Evolutionary conservation across 2,888 invertebrate species (phyloP).

Genomic region (Lasioglossum malachurum): DNA sequence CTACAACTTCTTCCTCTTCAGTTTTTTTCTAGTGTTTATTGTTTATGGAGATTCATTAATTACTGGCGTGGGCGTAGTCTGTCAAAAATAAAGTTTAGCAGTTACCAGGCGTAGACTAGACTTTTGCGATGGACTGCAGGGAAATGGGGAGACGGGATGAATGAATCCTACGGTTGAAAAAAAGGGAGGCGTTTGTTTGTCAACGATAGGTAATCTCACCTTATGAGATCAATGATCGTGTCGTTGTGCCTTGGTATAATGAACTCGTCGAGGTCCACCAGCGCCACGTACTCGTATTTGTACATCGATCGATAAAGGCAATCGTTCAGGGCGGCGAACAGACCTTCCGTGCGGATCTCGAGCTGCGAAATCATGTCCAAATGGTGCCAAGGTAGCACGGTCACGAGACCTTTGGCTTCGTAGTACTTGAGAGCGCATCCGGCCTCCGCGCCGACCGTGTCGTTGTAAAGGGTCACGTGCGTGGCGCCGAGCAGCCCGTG

Average conservation of each 20-base stretch:
- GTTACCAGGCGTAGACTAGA: background rate
- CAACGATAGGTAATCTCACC: conserved; percentile 83
- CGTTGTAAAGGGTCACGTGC: conserved; percentile 96
- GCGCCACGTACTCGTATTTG: conserved; percentile 91
- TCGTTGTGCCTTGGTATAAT: conserved; percentile 93
- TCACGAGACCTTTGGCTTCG: conserved; percentile 88
- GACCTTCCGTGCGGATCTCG: conserved; percentile 96
- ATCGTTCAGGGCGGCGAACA: conserved; percentile 97
- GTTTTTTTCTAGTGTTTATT: too few species aligned
- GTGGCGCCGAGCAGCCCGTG: conserved; percentile 93
- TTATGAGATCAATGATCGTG: conserved; percentile 90
- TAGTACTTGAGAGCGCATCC: conserved; percentile 92
- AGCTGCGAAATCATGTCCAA: conserved; percentile 94
- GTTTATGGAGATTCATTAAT: too few species aligned
- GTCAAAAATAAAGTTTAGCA: background rate
- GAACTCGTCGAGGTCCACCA: conserved; percentile 96
- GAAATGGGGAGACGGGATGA: background rate
- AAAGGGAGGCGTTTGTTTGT: background rate
- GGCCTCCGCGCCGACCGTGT: conserved; percentile 92
- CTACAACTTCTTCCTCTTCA: too few species aligned
- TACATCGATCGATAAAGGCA: conserved; percentile 97
- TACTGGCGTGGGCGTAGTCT: background rate
- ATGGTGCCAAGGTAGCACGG: conserved; percentile 91
- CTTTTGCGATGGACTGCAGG: background rate
- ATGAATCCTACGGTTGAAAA: background rate